These are phyloP conservation scores for Stichopus horrens DNA, from an alignment of 53 echinoderm and acorn worm species.

Conservation along the genomic window DNA sequence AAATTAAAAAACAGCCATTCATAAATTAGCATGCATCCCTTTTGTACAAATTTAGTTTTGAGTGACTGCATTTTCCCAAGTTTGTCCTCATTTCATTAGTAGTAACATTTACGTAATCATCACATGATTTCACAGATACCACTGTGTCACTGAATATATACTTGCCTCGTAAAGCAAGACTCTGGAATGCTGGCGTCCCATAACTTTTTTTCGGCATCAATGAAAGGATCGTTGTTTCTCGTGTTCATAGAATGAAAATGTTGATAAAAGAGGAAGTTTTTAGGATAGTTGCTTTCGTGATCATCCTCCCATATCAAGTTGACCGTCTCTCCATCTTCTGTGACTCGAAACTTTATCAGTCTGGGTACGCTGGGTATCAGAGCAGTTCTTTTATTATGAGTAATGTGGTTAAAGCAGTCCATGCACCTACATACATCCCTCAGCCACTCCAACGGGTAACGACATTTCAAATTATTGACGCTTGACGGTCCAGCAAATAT, in stretches of 20 bases:
- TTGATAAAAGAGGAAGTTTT: background rate
- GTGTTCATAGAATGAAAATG: background rate
- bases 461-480: background rate
- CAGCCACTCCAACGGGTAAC: slow-evolving; percentile 35
- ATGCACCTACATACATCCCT: slow-evolving; percentile 38
- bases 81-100: no score
- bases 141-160: background rate
- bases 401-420: slow-evolving; percentile 19
- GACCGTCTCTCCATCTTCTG: background rate
- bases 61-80: no score
- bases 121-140: background rate
- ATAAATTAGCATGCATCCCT: no score
- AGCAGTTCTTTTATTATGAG: slow-evolving; percentile 12
- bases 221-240: slow-evolving; percentile 3
- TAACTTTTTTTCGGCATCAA: background rate
- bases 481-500: background rate
- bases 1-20: no score
- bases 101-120: no score
- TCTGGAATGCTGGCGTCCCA: slow-evolving; percentile 15
- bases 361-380: background rate
- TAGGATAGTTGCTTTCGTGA: slow-evolving; percentile 24
- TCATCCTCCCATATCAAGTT: slow-evolving; percentile 18
- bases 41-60: no score
- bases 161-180: slow-evolving; percentile 4
- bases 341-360: background rate